phyloP scores from a whole-genome alignment of 1,140 invertebrate genomes.

The Drosophila albomicans region DNA sequence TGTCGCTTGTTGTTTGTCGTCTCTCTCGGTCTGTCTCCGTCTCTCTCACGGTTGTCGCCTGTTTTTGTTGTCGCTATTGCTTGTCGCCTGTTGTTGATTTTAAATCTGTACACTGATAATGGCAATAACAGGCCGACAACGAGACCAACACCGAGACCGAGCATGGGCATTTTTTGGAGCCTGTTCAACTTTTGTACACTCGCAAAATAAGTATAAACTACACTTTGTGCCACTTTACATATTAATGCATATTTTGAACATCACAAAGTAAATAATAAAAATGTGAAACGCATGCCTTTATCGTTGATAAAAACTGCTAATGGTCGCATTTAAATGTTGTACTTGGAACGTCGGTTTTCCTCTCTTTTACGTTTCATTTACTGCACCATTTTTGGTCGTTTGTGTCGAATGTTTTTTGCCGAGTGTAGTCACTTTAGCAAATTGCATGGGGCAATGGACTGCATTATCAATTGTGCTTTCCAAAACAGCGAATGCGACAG shows the following conservation, averaged over 20 bases:
- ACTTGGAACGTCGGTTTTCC: neutral
- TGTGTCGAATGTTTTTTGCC: neutral
- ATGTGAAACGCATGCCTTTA: neutral
- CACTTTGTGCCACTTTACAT: neutral
- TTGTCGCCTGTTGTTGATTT: constrained; percentile 66
- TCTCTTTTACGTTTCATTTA: neutral
- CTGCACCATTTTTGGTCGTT: neutral
- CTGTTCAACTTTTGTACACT: constrained; percentile 45
- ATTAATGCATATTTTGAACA: constrained; percentile 2
- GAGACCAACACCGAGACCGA: neutral
- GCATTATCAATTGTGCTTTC: constrained; percentile 76
- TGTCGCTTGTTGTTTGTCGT: constrained; percentile 45
- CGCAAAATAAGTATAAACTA: too few species aligned
- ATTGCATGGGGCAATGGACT: constrained; percentile 73
- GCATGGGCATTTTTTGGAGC: constrained; percentile 20
- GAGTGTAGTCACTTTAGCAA: constrained; percentile 67
- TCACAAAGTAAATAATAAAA: neutral
- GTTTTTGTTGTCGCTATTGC: constrained; percentile 34
- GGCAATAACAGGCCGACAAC: constrained; percentile 42
- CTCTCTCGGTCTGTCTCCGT: constrained; percentile 2
- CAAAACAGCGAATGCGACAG: constrained; percentile 56
- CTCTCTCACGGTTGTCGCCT: constrained; percentile 29
- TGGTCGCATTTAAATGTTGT: neutral
- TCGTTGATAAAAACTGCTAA: constrained; percentile 1
- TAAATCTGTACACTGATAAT: constrained; percentile 66